Evolutionary conservation across 1,140 invertebrate genomes (phyloP).

Genomic region (Penaeus japonicus): DNA sequence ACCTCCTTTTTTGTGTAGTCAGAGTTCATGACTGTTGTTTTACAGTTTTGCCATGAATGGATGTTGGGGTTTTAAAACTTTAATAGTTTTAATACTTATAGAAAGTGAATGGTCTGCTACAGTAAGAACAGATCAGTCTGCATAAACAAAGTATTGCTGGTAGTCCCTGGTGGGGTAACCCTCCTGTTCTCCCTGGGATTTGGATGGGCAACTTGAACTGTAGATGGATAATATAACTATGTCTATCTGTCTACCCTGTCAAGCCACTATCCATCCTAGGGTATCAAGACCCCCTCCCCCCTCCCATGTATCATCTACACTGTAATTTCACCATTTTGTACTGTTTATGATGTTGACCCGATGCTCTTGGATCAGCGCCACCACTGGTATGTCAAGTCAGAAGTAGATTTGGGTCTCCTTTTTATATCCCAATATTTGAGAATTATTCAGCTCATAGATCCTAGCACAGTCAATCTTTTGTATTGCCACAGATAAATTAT

Average conservation of each 20-base stretch:
- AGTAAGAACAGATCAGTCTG: too few species aligned
- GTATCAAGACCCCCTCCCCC: slow-evolving; percentile 17
- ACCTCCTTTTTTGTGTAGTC: neutral
- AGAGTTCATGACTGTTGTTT: neutral
- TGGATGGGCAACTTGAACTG: neutral
- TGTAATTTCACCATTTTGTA: slow-evolving; percentile 34
- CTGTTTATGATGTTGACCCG: slow-evolving; percentile 34
- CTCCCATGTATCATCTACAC: slow-evolving; percentile 32
- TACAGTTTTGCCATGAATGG: neutral
- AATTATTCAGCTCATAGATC: slow-evolving; percentile 37
- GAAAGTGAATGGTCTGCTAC: too few species aligned
- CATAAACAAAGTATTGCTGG: too few species aligned
- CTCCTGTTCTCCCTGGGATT: neutral
- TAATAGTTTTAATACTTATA: too few species aligned
- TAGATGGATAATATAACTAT: neutral
- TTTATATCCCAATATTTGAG: slow-evolving; percentile 21
- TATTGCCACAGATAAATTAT: neutral
- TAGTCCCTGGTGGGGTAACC: neutral
- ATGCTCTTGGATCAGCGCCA: slow-evolving; percentile 27
- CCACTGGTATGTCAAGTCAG: neutral
- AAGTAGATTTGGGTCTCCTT: neutral
- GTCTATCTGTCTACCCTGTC: neutral
- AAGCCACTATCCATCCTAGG: neutral
- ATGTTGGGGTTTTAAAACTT: too few species aligned
- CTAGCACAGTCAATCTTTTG: neutral